Percentiles rank a stretch among this genome's conserved stretches.
Conservation (phyloP, 1,140 invertebrate species). For the Manduca sexta region DNA sequence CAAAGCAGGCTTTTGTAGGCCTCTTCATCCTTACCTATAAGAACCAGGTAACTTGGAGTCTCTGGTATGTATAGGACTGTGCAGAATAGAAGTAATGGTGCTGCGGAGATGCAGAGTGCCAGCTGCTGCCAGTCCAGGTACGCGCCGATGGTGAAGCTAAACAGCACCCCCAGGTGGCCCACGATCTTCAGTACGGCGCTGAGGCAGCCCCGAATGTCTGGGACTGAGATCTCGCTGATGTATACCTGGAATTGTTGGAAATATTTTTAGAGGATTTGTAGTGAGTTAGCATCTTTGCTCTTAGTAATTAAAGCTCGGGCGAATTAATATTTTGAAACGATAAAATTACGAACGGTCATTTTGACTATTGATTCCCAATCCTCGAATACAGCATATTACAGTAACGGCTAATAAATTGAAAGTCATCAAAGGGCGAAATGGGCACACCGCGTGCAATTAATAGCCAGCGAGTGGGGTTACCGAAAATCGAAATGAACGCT, state of each 20-base stretch:
- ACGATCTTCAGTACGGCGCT: constrained; percentile 90
- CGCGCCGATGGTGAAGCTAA: constrained; percentile 88
- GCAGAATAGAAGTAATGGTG: constrained; percentile 75
- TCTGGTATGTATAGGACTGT: constrained; percentile 78
- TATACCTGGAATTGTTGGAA: constrained; percentile 80
- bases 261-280: background rate
- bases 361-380: too few species aligned
- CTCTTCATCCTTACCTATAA: constrained; percentile 77
- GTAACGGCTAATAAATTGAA: too few species aligned
- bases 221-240: constrained; percentile 92
- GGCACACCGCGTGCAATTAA: background rate
- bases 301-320: too few species aligned
- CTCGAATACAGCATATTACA: too few species aligned
- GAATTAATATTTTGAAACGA: too few species aligned
- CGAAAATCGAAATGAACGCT: too few species aligned
- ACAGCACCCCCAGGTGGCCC: constrained; percentile 87
- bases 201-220: constrained; percentile 88
- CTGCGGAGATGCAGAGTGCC: constrained; percentile 84
- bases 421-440: background rate
- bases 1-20: constrained; percentile 84
- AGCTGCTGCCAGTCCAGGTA: constrained; percentile 89
- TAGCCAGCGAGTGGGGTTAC: too few species aligned
- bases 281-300: too few species aligned
- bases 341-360: too few species aligned
- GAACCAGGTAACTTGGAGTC: constrained; percentile 80